Evolutionary conservation across 2,888 invertebrate genomes (phyloP), one percentile per base, ranked within the genome.

Genomic region (Elegia similella): DNA sequence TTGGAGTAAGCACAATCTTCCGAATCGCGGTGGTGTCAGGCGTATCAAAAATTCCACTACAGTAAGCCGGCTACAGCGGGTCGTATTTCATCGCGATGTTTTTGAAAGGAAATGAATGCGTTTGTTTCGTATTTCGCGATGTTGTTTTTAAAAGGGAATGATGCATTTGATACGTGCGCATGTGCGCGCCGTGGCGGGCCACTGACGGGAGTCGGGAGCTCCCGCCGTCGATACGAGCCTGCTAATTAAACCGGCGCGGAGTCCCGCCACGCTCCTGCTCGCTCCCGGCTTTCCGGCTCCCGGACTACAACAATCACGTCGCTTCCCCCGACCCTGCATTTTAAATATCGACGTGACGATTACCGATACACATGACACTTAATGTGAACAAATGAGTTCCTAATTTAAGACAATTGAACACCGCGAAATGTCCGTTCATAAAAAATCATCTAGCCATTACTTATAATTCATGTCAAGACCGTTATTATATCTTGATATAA

Each of bases 371-470:
- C 66, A 69, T 70, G 75, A 71, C 77, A 76, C 69, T 71, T 81
- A 78, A 82, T 78, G 74, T 73, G 74, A 72, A 86, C 78, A 80
- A 85, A 88, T 86, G 81, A 77, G 70, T 74, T 82, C 78, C 80
- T 86, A 82, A 88, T 88, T 86, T 80, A 79, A 76, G 71, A 69
- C 84, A 86, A 86, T 86, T 86, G 84, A 76, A 63, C 66, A 65
- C 68, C 69, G 75, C 75, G 65, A 77, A 80, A 78, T 73, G 74
- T 71, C 64, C 62, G 68, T 68, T 65, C 65, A 48, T 56, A 56
- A 56, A 73, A 75, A 70, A 74, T 70, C 64, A 72, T 65, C 65
- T 64, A 62, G 64, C 65, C 62, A 64, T 59, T 66, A 66, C 63
- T 59, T 61, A 59, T 60, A 50, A 67, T 62, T 67, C 66, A 68